Base-by-base conservation (phyloP, 2,113 vertebrate species). In the Scophthalmus maximus region DNA sequence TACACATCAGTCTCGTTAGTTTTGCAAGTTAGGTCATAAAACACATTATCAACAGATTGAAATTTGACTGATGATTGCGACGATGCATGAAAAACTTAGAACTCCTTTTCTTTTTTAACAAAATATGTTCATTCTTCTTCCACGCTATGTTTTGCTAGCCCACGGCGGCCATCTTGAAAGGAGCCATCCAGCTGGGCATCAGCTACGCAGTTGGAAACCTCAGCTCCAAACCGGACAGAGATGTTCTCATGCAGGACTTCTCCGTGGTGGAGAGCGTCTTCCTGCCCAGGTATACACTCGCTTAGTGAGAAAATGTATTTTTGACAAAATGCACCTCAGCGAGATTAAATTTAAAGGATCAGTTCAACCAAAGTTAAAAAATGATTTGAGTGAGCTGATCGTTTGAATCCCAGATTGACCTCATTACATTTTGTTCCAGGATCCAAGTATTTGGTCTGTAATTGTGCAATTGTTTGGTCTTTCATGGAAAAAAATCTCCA, bases 181-280 rank as follows among this genome's bases (percentile, higher is more conserved):
- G 96, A 84, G 94, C 97, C 86, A 98, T 99, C 82, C 97, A 98
- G 86, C 89, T 98, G 82, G 97, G 97, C 76, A 98, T 99, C 72
- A 95, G 96, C 22, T 98, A 98, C 69, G 95, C 96, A 0, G 97
- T 98, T 71, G 97, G 97, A 60, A 98, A 96, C 79, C 95, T 97
- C 66, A 97, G 95, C 60, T 98, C 97, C 47, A 99, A 98, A 88
- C 95, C 97, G 0, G 97, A 98, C 87, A 89, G 97, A 90, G 97
- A 98, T 91, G 97, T 99, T 52, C 97, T 99, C 76, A 99, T 99
- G 97, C 97, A 98, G 90, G 97, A 98, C 76, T 98, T 99, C 86
- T 99, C 98, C 14, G 94, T 98, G 75, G 96, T 99, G 68, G 97
- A 98, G 89, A 98, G 95, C 42, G 95, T 97, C 23, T 98, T 96